Evolutionary conservation across 2,797 vertebrate species (phyloP), one percentile per base, ranked within the genome.

Genomic region (Lates japonicus): DNA sequence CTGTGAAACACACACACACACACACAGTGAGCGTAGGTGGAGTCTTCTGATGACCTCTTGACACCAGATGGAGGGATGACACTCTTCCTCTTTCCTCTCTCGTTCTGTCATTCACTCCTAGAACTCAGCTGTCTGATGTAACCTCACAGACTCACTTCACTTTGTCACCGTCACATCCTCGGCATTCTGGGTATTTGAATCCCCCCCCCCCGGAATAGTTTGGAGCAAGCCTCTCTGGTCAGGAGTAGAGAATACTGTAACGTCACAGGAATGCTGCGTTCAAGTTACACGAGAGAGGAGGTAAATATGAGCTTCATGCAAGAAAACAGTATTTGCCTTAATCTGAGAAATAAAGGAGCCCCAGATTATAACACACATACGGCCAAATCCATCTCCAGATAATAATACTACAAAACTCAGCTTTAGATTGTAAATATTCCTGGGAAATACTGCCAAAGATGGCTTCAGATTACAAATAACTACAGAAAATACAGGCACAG

Each of bases 1-100:
- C 81, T 55, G 85, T 33, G 68, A 78, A 52, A 78, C 55, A 70
- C 70, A 66, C 60, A 60, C 74, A 76, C 65, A 59, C 66, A 68
- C 62, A 60, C 46, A 39, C 35, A 67, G 59, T 0, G 37, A 64
- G 61, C 3, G 79, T 72, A 70, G 80, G 85, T 35, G 81, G 81
- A 83, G 82, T 61, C 89, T 57, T 69, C 94, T 83, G 93, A 94
- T 94, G 93, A 87, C 88, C 86, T 77, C 48, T 35, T 84, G 73
- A 88, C 90, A 85, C 74, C 87, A 78, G 80, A 87, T 81, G 78
- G 78, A 90, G 52, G 77, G 81, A 88, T 83, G 87, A 82, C 78
- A 76, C 75, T 79, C 63, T 42, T 64, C 62, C 72, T 64, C 67
- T 29, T 48, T 42, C 48, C 70, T 64, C 29, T 35, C 42, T 55